Conservation (phyloP, 2,888 invertebrate species). For the Phaonia tiefii region DNA sequence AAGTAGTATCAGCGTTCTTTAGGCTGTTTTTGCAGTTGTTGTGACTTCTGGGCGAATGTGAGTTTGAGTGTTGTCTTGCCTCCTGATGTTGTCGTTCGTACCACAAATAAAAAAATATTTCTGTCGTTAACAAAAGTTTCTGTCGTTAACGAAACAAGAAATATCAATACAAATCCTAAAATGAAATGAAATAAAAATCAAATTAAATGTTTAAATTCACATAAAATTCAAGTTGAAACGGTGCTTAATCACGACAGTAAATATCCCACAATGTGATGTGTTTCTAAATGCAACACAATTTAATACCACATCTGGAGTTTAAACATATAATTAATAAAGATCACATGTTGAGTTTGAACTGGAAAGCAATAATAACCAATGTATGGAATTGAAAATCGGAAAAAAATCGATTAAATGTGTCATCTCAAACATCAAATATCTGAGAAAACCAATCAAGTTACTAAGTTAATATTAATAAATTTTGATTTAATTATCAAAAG, state of each 20-base stretch:
- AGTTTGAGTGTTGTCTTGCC: slow-evolving; percentile 21
- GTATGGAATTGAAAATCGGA: no score
- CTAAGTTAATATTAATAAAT: no score
- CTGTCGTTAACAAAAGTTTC: slow-evolving; percentile 23
- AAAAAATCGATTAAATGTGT: not conserved
- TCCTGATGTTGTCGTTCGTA: slow-evolving; percentile 26
- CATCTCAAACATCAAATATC: no score
- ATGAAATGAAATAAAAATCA: slow-evolving; percentile 28
- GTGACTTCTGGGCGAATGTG: not conserved
- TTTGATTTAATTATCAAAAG: no score
- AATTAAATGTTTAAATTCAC: slow-evolving; percentile 21
- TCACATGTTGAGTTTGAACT: not conserved
- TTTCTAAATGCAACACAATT: not conserved
- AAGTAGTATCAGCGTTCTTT: slow-evolving; percentile 56
- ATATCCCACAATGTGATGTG: not conserved
- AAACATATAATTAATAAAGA: slow-evolving; percentile 25
- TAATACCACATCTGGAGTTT: slow-evolving; percentile 25
- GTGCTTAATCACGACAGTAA: slow-evolving; percentile 20
- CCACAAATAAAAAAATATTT: slow-evolving; percentile 23
- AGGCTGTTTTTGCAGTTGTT: not conserved
- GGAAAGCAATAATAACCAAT: no score
- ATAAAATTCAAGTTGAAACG: slow-evolving; percentile 5
- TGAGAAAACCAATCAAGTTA: not conserved
- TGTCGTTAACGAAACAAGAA: slow-evolving; percentile 24
- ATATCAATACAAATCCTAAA: slow-evolving; percentile 10